Conservation (phyloP, 1,140 invertebrate species). For the Drosophila ogumai region DNA sequence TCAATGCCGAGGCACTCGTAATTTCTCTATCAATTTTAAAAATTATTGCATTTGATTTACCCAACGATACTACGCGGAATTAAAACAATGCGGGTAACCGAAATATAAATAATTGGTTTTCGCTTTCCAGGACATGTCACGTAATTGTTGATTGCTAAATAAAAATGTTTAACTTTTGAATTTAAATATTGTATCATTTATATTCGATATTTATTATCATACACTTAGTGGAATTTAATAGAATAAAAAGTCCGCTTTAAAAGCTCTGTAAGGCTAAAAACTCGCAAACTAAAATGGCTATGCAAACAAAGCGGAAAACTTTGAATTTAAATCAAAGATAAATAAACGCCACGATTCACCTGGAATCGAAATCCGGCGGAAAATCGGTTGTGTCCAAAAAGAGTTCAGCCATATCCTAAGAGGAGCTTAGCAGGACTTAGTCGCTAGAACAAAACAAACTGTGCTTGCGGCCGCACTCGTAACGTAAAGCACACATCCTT, state of each 20-base stretch:
- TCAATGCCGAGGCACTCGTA: conserved; percentile 7
- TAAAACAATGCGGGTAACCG: background rate
- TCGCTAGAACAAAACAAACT: conserved; percentile 6
- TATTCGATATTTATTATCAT: background rate
- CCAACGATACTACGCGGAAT: background rate
- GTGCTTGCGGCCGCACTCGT: conserved; percentile 2
- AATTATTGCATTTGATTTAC: conserved; percentile 31
- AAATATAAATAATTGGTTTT: conserved; percentile 10
- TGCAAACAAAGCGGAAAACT: background rate
- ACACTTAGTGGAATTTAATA: no score
- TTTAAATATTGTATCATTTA: background rate
- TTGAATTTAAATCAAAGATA: conserved; percentile 7
- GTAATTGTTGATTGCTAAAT: conserved; percentile 3
- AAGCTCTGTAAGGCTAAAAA: background rate
- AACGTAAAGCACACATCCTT: conserved; percentile 23
- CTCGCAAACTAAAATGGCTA: background rate
- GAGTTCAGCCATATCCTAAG: conserved; percentile 39
- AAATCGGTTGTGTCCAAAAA: conserved; percentile 37
- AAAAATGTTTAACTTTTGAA: background rate
- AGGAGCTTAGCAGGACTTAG: conserved; percentile 39
- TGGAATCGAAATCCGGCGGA: conserved; percentile 5
- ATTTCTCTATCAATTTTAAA: conserved; percentile 31
- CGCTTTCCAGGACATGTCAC: background rate
- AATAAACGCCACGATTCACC: background rate
- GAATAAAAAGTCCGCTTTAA: background rate